These are phyloP conservation scores for Andricus curvator DNA, from an alignment of 2,888 invertebrate genomes.

Conservation along the genomic window DNA sequence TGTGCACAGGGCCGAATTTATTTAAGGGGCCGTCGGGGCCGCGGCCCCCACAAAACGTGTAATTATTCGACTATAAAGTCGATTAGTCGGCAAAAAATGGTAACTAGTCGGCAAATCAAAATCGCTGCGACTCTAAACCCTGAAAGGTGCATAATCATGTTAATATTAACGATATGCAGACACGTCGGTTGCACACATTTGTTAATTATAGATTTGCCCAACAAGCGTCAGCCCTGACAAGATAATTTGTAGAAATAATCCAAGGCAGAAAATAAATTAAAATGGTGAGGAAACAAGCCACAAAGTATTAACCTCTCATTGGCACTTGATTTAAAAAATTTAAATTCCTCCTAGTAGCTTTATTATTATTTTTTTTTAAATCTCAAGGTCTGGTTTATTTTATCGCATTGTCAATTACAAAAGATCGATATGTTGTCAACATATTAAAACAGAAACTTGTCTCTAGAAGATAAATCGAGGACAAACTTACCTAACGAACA, in stretches of 20 bases:
- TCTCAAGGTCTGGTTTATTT: background rate
- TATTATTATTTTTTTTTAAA: background rate
- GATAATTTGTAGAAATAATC: slow-evolving; percentile 3
- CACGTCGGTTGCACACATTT: background rate
- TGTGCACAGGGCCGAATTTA: too few species aligned
- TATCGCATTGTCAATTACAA: background rate
- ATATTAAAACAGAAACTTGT: background rate
- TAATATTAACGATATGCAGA: background rate
- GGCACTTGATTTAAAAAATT: background rate
- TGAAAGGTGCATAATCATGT: background rate
- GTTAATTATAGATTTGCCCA: slow-evolving; percentile 4
- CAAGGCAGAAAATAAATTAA: background rate
- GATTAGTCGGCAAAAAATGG: too few species aligned
- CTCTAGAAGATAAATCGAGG: background rate
- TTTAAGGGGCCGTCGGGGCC: too few species aligned
- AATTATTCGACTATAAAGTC: too few species aligned
- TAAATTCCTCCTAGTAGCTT: background rate
- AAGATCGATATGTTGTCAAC: background rate
- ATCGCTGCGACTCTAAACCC: too few species aligned
- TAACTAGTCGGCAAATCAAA: too few species aligned
- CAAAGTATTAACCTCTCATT: background rate
- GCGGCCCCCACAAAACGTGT: too few species aligned
- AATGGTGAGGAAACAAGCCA: background rate
- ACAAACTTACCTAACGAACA: slow-evolving; percentile 93
- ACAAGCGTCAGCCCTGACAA: background rate